Conservation (phyloP, 1,140 invertebrate genomes). For the Diorhabda sublineata region DNA sequence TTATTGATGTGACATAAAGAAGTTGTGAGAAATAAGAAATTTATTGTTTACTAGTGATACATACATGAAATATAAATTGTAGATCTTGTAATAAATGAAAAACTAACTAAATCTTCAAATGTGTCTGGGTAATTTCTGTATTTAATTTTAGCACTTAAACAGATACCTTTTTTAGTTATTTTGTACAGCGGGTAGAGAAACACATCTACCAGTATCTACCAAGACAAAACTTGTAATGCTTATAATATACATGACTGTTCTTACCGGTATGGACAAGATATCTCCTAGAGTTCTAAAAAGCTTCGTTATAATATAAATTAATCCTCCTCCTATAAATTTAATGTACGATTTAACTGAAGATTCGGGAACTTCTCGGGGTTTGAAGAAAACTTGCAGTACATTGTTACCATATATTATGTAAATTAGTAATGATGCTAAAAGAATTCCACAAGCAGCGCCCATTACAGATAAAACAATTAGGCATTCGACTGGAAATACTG, state of each 20-base stretch:
- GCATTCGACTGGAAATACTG: neutral
- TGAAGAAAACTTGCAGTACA: conserved; percentile 20
- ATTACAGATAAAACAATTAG: neutral
- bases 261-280: conserved; percentile 30
- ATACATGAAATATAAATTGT: too few species aligned
- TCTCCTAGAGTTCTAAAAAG: conserved; percentile 23
- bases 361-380: conserved; percentile 20
- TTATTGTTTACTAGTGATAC: too few species aligned
- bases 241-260: conserved; percentile 1
- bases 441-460: conserved; percentile 23
- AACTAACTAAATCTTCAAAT: too few species aligned
- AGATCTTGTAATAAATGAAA: too few species aligned
- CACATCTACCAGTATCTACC: too few species aligned
- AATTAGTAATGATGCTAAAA: conserved; percentile 23
- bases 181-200: too few species aligned
- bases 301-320: conserved; percentile 22
- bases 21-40: too few species aligned
- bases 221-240: neutral
- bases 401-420: conserved; percentile 28
- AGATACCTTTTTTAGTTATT: too few species aligned
- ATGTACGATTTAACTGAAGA: conserved; percentile 21
- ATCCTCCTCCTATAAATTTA: conserved; percentile 20
- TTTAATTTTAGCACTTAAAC: too few species aligned
- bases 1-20: too few species aligned
- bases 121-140: too few species aligned